Base-by-base conservation (phyloP, 2,888 invertebrate genomes). In the Campoletis raptor region DNA sequence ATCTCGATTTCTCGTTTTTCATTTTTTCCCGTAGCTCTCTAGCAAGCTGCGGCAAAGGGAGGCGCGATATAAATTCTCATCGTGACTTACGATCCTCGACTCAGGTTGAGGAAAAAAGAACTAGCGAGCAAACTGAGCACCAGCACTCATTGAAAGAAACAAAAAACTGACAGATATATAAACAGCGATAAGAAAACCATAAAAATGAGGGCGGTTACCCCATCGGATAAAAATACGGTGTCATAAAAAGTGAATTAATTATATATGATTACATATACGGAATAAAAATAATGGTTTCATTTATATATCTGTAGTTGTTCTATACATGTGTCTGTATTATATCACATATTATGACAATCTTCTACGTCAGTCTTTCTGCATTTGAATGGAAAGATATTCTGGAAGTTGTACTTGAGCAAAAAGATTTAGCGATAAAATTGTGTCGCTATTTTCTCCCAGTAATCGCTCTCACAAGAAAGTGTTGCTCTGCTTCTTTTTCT, bases 401-500 rank as follows among this genome's bases (percentile, higher is more conserved):
- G 37, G 18, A 42, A 48, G 9, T 52, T 52, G 21, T 54, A n/a
- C 54, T 6, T 61, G 54, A 42, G 73, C 30, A 85, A 67, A 48
- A 72, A 52, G 72, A 73, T 61, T 66, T 70, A 45, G 66, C 85
- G 89, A 89, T 88, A 85, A 90, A 89, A 76, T 87, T 83, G 83
- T 87, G 89, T 67, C 57, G 81, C 77, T 81, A 89, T 93, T 91
- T 92, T 92, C 91, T 91, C 88, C 88, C 87, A 87, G 90, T 90
- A 91, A 91, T 91, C 89, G 89, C 74, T 82, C 78, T 83, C 74
- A 73, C 81, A 78, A 78, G 67, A 78, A 80, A 86, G 78, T 78
- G 83, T 57, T 73, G n/a, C 18, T 61, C 57, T 24, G 10, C 42
- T 81, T 42, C 67, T 67, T 54, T 52, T 70, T 81, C 64, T 30